Percentiles rank a stretch among this genome's conserved stretches.
Evolutionary conservation across 2,888 invertebrate species (phyloP).

Genomic region (Microctonus hyperodae): DNA sequence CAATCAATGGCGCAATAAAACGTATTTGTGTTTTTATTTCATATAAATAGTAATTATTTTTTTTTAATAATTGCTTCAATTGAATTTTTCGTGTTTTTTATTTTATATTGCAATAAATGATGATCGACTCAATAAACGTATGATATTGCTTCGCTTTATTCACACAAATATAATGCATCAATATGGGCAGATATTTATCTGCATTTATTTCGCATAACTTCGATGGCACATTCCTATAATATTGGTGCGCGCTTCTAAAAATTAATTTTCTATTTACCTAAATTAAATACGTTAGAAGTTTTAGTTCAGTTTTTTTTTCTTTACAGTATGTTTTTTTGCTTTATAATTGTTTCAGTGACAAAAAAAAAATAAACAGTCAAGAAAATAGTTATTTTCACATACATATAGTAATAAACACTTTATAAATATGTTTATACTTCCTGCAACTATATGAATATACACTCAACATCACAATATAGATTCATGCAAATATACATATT

Average conservation of each 20-base stretch:
- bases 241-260: slow-evolving; percentile 27
- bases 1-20: slow-evolving; percentile 23
- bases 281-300: neutral
- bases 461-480: no score
- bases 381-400: no score
- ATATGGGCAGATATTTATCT: slow-evolving; percentile 39
- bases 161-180: slow-evolving; percentile 37
- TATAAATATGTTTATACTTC: no score
- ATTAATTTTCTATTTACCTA: neutral
- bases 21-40: slow-evolving; percentile 9
- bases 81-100: no score
- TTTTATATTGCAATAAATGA: no score
- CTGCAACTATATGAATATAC: no score
- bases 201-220: slow-evolving; percentile 46
- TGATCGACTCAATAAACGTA: neutral
- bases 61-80: no score
- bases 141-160: slow-evolving; percentile 23
- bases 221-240: slow-evolving; percentile 55
- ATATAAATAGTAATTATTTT: no score
- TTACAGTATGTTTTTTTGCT: neutral
- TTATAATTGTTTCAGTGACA: neutral
- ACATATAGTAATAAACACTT: no score
- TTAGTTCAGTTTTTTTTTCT: neutral
- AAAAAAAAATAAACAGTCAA: no score
- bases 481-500: no score